These are phyloP conservation scores for Melikaiella ostensackeni DNA, from an alignment of 2,888 invertebrate species.

Conservation along the genomic window DNA sequence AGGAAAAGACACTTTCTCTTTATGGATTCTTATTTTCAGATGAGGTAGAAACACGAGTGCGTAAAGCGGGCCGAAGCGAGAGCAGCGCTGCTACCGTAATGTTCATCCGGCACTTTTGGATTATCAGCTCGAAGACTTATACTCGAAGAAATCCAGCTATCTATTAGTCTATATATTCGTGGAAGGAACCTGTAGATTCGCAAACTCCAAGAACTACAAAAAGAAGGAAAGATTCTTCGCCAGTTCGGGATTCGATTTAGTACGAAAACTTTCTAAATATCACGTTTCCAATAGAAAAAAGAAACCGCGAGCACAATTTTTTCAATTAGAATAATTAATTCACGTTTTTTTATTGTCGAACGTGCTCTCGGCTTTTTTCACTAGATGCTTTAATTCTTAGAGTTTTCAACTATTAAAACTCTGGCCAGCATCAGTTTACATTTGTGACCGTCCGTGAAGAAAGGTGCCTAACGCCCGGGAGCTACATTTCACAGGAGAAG, in stretches of 20 bases:
- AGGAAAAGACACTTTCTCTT: neutral
- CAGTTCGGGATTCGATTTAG: neutral
- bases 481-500: no score
- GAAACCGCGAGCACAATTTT: neutral
- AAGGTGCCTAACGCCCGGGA: no score
- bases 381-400: neutral
- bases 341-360: neutral
- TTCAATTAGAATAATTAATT: neutral
- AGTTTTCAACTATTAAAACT: neutral
- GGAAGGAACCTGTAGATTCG: neutral
- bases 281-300: neutral
- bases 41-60: conserved; percentile 20
- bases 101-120: conserved; percentile 19
- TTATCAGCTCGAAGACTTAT: conserved; percentile 7
- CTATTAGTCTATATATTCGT: conserved; percentile 21
- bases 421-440: neutral
- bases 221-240: conserved; percentile 3
- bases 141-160: conserved; percentile 5
- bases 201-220: neutral
- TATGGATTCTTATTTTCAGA: conserved; percentile 21
- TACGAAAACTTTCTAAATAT: neutral
- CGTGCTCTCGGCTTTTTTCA: neutral
- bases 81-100: conserved; percentile 17
- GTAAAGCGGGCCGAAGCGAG: neutral
- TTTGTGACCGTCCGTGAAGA: no score